Evolutionary conservation across 2,888 invertebrate genomes (phyloP), one percentile per base, ranked within the genome.

Genomic region (Punctoribates punctum): DNA sequence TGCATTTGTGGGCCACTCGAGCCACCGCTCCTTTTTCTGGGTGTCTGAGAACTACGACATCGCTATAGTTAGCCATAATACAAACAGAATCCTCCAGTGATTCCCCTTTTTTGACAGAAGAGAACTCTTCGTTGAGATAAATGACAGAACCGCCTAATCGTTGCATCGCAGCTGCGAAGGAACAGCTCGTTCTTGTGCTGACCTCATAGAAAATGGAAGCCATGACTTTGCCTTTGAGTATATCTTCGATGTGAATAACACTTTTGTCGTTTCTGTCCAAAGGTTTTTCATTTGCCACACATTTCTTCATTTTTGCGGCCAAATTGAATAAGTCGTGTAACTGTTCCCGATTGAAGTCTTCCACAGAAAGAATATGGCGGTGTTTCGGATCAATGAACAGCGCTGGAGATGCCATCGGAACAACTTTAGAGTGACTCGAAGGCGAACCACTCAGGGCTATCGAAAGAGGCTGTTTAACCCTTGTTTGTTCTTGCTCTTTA

Each of bases 171-270:
- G 94, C 93, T 0, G 93, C 88, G 86, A 99, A 99, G 83, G 97
- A 98, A 83, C 94, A 93, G 81, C 91, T 91, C 0, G 99, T 99
- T 78, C 99, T 88, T 0, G 99, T 99, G 83, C 96, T 97, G 0
- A 91, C 95, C 88, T 99, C 99, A 85, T 95, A 99, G 85, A 99
- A 99, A 83, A 99, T 89, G 0, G 93, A 93, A 3, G 96, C 92
- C 93, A 99, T 92, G 3, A 97, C 88, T 86, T 95, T 96, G 57
- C 96, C 96, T 88, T 89, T 81, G 9, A 83, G 79, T 38, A 75
- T 77, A 74, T 48, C 11, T 9, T 73, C 51, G 9, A 77, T 17
- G 11, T 51, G 29, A 6, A 75, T 46, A 15, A 38, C 42, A 4
- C 17, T 11, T 11, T 23, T 62, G 3, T 62, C n/a, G 6, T 23